These are phyloP conservation scores for Hetaerina americana DNA, from an alignment of 1,140 invertebrate genomes.

Conservation along the genomic window DNA sequence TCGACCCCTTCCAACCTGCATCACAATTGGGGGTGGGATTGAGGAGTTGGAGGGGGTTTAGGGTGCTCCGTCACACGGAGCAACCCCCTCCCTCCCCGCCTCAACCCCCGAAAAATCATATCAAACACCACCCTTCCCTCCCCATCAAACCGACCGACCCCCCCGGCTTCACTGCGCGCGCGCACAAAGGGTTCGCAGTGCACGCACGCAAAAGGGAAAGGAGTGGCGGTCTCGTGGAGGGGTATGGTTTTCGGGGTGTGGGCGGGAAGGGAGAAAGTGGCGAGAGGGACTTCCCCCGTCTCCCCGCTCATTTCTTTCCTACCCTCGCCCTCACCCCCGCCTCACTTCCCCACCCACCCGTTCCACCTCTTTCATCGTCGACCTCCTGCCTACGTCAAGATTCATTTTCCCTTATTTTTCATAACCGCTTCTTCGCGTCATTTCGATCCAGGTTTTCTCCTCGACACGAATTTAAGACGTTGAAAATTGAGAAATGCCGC, in stretches of 20 bases:
- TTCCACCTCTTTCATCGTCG: too few species aligned
- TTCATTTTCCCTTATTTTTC: background rate
- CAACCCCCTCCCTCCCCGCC: too few species aligned
- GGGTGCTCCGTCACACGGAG: too few species aligned
- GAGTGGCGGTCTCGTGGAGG: too few species aligned
- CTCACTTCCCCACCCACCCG: background rate
- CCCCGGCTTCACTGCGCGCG: background rate
- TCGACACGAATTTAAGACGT: background rate
- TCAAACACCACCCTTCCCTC: too few species aligned
- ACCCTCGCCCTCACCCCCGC: background rate
- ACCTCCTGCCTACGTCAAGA: background rate
- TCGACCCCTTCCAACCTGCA: background rate
- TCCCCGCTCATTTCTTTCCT: background rate
- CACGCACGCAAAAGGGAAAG: background rate
- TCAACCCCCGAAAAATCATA: too few species aligned
- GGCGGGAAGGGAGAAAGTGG: background rate
- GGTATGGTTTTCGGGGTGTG: too few species aligned
- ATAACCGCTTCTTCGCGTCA: background rate
- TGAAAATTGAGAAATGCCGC: background rate
- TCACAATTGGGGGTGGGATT: too few species aligned
- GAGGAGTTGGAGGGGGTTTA: too few species aligned
- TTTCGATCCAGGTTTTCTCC: background rate
- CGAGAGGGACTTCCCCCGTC: background rate
- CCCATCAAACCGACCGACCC: too few species aligned
- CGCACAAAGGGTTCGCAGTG: background rate